Evolutionary conservation across 1,140 invertebrate species (phyloP), one percentile per base, ranked within the genome.

Genomic region (Tachypleus tridentatus): DNA sequence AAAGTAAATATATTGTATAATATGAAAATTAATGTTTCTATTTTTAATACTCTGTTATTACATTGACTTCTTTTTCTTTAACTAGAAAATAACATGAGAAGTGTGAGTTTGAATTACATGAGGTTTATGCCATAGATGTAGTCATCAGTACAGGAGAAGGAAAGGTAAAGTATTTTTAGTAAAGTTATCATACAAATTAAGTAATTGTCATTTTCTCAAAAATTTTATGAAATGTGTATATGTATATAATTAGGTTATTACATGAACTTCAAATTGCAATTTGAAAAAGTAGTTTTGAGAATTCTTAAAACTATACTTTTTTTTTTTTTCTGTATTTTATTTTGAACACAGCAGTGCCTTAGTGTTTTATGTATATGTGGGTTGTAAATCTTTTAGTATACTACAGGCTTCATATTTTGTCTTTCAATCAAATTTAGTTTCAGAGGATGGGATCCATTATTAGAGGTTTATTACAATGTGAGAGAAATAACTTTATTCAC

Each of bases 81-180:
- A 72, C 51, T 71, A 88, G 90, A 71, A 96, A 97, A 76, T 96
- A 98, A 76, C 91, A 98, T 76, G 97, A 99, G 78, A 97, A 97
- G 76, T 93, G 87, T 77, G 90, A 89, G 66, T 88, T 99, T 78
- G 94, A 97, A 76, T 87, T 90, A 63, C 86, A 98, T 78, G 97
- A 99, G 82, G 96, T 98, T 3, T 99, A 98, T 81, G 95, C 91
- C 51, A 89, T 99, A 82, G 97, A 99, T 83, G 91, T 99, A 10
- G 82, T 99, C 56, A 84, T 99, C 60, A 95, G 91, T 74, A 91
- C 91, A 59, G 95, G 94, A 52, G 93, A 96, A 76, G 94, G 91
- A 70, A 80, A 80, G 75, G 79, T 79, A 71, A 29, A 29, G 4
- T 29, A 29, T 29, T 29, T 29, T 29, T 29, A 29, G 29, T 29